Percentiles rank a stretch among this genome's conserved stretches.
Evolutionary conservation across 2,888 invertebrate species (phyloP).

Genomic region (Taphrorychus bicolor): DNA sequence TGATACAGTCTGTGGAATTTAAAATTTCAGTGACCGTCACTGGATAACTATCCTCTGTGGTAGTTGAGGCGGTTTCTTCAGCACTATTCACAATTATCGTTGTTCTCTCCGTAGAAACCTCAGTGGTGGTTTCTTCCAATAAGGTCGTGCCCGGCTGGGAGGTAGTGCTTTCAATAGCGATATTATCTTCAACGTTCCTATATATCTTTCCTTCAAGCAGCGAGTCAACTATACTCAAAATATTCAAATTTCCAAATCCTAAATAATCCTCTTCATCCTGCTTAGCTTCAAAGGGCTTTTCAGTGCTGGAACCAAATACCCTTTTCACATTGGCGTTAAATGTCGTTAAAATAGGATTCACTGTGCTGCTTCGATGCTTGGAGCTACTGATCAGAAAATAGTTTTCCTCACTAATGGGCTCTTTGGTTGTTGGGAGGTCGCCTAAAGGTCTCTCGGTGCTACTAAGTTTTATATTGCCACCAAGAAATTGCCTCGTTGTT

Average conservation of each 20-base stretch:
- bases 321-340: background rate
- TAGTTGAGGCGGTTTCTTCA: constrained; percentile 37
- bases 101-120: constrained; percentile 15
- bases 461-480: constrained; percentile 42
- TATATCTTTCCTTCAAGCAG: constrained; percentile 49
- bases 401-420: background rate
- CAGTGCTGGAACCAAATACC: constrained; percentile 48
- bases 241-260: constrained; percentile 42
- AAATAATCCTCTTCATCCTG: constrained; percentile 42
- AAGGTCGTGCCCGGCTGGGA: background rate
- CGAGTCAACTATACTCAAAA: constrained; percentile 49
- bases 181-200: constrained; percentile 42
- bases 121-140: constrained; percentile 35
- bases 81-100: constrained; percentile 20
- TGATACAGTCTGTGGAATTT: constrained; percentile 54
- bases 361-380: constrained; percentile 10
- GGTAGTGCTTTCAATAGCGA: background rate
- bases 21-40: constrained; percentile 52
- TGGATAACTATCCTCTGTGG: constrained; percentile 37
- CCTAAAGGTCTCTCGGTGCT: constrained; percentile 44
- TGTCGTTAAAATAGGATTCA: background rate
- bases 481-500: constrained; percentile 52
- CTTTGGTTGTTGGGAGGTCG: background rate
- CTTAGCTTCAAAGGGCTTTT: constrained; percentile 30
- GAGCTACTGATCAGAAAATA: constrained; percentile 29